Evolutionary conservation across 2,113 vertebrate genomes (phyloP).

Genomic region (Nothocercus nigrocapillus): DNA sequence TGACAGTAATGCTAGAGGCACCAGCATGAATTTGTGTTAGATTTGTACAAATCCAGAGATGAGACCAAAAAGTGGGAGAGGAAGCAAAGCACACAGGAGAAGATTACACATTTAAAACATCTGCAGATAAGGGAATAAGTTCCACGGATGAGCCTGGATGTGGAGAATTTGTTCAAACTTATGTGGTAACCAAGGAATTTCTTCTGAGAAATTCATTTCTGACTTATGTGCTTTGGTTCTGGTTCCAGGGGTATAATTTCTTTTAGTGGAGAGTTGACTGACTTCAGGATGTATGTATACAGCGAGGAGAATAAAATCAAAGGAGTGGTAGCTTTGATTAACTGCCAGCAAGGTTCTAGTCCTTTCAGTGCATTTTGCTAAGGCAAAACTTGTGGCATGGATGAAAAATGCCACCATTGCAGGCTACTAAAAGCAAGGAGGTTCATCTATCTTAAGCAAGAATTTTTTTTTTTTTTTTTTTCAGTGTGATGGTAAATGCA

Average conservation of each 20-base stretch:
- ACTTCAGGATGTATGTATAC: background rate
- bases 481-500: background rate
- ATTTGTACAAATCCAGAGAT: background rate
- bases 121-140: background rate
- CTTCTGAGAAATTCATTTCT: background rate
- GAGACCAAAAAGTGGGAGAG: background rate
- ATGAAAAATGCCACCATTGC: background rate
- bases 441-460: background rate
- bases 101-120: background rate
- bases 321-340: background rate
- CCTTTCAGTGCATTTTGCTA: background rate
- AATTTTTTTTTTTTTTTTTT: background rate
- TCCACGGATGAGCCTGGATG: background rate
- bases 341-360: background rate
- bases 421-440: background rate
- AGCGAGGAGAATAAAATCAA: background rate
- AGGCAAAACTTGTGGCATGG: background rate
- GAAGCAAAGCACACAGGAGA: fast-evolving
- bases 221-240: background rate
- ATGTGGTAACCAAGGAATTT: background rate
- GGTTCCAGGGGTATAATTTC: background rate
- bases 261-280: background rate
- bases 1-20: background rate
- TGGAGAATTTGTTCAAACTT: background rate
- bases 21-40: background rate